phyloP scores from a whole-genome alignment of 1,140 invertebrate species.

The Drosophila orena region DNA sequence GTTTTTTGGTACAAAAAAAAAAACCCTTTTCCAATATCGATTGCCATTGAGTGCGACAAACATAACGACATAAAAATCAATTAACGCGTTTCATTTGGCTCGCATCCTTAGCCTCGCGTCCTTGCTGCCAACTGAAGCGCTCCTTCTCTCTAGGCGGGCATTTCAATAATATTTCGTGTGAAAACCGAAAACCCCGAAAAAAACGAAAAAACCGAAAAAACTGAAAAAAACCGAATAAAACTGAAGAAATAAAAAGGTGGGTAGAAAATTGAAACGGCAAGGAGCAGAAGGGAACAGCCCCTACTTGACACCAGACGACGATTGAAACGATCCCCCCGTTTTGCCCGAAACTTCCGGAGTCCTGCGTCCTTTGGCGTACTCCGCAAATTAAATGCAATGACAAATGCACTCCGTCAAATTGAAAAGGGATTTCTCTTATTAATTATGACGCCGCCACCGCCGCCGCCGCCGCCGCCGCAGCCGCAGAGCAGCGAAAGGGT shows the following conservation, averaged over 20 bases:
- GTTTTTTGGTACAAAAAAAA: conserved; percentile 11
- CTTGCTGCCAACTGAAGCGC: neutral
- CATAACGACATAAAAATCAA: conserved; percentile 71
- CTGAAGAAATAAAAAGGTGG: conserved; percentile 32
- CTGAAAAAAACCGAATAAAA: conserved; percentile 24
- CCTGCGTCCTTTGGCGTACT: conserved; percentile 43
- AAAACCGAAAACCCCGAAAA: conserved; percentile 51
- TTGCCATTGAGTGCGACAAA: conserved; percentile 3
- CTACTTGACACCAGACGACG: conserved; percentile 80
- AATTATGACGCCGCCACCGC: conserved; percentile 81
- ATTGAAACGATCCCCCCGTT: conserved; percentile 27
- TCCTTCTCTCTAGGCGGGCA: conserved; percentile 42
- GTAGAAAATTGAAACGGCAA: conserved; percentile 16
- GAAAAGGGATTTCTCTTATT: conserved; percentile 85
- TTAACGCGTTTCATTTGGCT: conserved; percentile 70
- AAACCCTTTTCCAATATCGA: conserved; percentile 13
- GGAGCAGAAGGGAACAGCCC: conserved; percentile 74
- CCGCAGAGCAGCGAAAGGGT: conserved; percentile 63
- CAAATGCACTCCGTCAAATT: conserved; percentile 85
- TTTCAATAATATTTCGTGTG: conserved; percentile 81
- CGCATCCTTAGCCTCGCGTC: conserved; percentile 34
- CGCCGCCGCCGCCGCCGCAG: conserved; percentile 70
- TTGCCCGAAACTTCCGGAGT: conserved; percentile 64
- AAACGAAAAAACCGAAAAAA: conserved; percentile 27
- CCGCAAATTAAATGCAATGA: conserved; percentile 84